A percentile compares a stretch with the other conserved stretches of the same genome.
Evolutionary conservation across 2,797 vertebrate genomes (phyloP).

Genomic region (Centropyge bicolor): DNA sequence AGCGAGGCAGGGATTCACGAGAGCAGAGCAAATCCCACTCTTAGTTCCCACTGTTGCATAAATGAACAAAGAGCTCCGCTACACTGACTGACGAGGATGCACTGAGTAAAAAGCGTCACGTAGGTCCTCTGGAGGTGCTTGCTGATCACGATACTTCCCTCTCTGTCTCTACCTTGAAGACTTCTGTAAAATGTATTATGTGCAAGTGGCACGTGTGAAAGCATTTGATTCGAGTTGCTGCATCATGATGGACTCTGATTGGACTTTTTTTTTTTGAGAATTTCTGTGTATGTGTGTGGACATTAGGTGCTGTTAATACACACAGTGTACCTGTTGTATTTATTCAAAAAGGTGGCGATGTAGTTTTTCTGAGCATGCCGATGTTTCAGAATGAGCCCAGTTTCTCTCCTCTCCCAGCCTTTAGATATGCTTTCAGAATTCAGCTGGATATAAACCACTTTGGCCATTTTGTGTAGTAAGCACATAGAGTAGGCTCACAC

Average conservation of each 20-base stretch:
- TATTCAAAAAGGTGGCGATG: slow-evolving; percentile 47
- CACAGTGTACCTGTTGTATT: slow-evolving; percentile 57
- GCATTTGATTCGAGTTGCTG: slow-evolving; percentile 17
- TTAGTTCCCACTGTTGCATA: slow-evolving; percentile 27
- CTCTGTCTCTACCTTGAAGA: slow-evolving; percentile 17
- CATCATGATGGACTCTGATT: slow-evolving; percentile 29
- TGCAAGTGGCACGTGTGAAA: slow-evolving; percentile 47
- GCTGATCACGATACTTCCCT: slow-evolving; percentile 26
- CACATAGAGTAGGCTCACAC: slow-evolving; percentile 55
- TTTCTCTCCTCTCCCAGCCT: slow-evolving; percentile 39
- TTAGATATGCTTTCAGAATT: slow-evolving; percentile 53
- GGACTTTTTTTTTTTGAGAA: slow-evolving; percentile 28
- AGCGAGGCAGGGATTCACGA: slow-evolving; percentile 51
- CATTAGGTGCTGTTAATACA: slow-evolving; percentile 42
- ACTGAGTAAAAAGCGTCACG: slow-evolving; percentile 13
- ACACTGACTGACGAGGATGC: slow-evolving; percentile 30
- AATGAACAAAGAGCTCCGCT: slow-evolving; percentile 34
- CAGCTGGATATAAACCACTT: slow-evolving; percentile 58
- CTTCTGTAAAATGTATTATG: slow-evolving; percentile 24
- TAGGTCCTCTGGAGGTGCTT: slow-evolving; percentile 19
- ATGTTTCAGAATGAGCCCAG: slow-evolving; percentile 61
- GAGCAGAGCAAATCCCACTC: slow-evolving; percentile 42
- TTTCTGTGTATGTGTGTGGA: slow-evolving; percentile 37
- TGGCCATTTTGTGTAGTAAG: slow-evolving; percentile 55
- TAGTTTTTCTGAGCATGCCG: slow-evolving; percentile 66